phyloP scores from a whole-genome alignment of 2,888 invertebrate species.

The Deilephila porcellus region DNA sequence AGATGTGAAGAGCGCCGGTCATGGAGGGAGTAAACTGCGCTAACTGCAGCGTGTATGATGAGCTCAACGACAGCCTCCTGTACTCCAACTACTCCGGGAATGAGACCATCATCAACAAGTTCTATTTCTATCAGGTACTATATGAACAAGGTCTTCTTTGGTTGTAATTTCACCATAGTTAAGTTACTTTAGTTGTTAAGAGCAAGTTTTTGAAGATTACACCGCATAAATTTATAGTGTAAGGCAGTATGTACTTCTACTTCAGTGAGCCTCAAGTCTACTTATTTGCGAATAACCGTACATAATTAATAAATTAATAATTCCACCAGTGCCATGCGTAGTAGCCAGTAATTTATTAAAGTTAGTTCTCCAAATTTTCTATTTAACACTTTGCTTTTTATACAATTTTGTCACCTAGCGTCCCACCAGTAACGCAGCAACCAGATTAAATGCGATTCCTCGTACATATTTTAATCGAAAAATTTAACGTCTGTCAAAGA shows the following conservation, averaged over 20 bases:
- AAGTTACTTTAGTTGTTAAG: too few relatives aligned
- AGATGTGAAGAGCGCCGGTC: slow-evolving; percentile 65
- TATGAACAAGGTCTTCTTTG: too few relatives aligned
- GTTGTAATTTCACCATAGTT: too few relatives aligned
- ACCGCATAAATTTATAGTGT: too few relatives aligned
- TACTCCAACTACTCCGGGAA: slow-evolving; percentile 58
- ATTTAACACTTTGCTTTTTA: not conserved
- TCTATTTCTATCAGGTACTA: slow-evolving; percentile 83
- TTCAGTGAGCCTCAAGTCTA: too few relatives aligned
- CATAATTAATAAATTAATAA: too few relatives aligned
- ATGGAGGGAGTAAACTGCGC: slow-evolving; percentile 68
- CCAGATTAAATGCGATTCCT: not conserved
- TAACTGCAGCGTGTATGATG: slow-evolving; percentile 65
- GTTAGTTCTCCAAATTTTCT: not conserved
- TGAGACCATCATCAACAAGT: slow-evolving; percentile 78
- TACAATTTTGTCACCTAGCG: not conserved
- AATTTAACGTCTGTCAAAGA: not conserved
- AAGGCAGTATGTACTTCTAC: too few relatives aligned
- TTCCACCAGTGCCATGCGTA: too few relatives aligned
- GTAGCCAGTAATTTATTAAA: too few relatives aligned
- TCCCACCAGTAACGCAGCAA: not conserved
- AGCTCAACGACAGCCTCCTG: slow-evolving; percentile 57
- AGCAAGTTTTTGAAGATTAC: too few relatives aligned
- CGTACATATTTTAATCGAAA: not conserved
- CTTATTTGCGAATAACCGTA: too few relatives aligned